phyloP scores from a whole-genome alignment of 2,888 invertebrate species.

The Sarcophaga caerulescens region DNA sequence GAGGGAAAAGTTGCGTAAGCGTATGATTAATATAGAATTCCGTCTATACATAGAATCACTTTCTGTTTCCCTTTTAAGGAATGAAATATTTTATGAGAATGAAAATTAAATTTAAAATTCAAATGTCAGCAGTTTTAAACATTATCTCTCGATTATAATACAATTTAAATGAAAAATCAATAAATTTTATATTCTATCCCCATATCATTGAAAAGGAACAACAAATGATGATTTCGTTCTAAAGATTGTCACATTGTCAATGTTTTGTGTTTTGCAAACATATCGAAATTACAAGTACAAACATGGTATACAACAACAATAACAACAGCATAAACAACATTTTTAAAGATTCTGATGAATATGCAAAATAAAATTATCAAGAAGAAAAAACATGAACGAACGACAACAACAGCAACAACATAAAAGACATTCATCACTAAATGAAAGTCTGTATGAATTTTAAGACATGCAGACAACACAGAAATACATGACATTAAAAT shows the following conservation, averaged over 20 bases:
- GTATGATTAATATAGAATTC: neutral
- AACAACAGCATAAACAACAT: neutral
- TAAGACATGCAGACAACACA: conserved; percentile 24
- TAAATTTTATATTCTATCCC: neutral
- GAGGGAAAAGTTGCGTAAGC: too few relatives aligned
- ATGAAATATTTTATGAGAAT: neutral
- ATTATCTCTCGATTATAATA: neutral
- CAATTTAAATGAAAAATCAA: neutral
- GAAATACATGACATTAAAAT: conserved; percentile 20
- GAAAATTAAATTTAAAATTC: neutral
- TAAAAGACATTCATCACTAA: conserved; percentile 34
- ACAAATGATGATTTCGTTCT: neutral
- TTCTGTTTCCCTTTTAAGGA: neutral
- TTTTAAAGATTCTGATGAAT: conserved; percentile 39
- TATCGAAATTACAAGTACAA: neutral
- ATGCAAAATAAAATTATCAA: conserved; percentile 38
- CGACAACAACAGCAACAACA: neutral
- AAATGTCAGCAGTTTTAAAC: neutral
- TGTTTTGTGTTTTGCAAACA: conserved; percentile 10
- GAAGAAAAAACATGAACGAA: neutral
- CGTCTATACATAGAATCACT: neutral
- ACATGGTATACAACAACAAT: neutral
- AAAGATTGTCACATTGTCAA: conserved; percentile 42
- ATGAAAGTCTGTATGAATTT: neutral
- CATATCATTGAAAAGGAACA: neutral